A percentile compares a stretch with the other conserved stretches of the same genome.
These are phyloP conservation scores for Philantomba maxwellii DNA, from an alignment of 2,113 vertebrate species.

Conservation along the genomic window DNA sequence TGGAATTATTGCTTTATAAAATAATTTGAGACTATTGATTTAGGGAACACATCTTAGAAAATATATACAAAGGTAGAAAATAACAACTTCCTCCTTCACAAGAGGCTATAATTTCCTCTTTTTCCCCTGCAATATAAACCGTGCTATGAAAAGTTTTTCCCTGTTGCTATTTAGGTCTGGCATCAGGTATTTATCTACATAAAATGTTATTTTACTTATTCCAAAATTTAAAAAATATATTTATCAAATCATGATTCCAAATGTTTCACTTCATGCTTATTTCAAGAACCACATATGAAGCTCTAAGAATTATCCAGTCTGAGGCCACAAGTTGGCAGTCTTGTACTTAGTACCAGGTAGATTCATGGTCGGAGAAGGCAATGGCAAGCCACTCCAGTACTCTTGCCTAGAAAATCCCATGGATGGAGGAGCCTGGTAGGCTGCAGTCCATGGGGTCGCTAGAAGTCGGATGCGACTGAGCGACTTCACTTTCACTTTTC, in stretches of 20 bases:
- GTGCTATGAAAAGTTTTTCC: background rate
- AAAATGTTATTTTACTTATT: background rate
- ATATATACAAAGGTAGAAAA: background rate
- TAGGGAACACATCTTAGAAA: background rate
- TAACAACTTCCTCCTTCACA: background rate
- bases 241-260: background rate
- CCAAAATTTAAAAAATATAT: background rate
- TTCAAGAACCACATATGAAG: background rate
- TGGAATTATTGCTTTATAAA: slow-evolving; percentile 12
- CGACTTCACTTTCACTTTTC: too few species aligned
- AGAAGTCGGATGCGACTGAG: too few species aligned
- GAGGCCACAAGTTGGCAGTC: background rate
- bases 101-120: background rate
- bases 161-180: background rate
- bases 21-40: background rate
- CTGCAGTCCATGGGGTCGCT: too few species aligned
- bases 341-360: background rate
- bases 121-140: background rate
- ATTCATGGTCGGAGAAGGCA: too few species aligned
- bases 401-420: too few species aligned
- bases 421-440: too few species aligned
- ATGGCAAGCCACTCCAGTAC: too few species aligned
- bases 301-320: background rate
- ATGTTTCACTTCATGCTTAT: background rate
- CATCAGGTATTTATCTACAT: background rate